Evolutionary conservation across 2,797 vertebrate genomes (phyloP).

Genomic region (Salarias fasciatus): DNA sequence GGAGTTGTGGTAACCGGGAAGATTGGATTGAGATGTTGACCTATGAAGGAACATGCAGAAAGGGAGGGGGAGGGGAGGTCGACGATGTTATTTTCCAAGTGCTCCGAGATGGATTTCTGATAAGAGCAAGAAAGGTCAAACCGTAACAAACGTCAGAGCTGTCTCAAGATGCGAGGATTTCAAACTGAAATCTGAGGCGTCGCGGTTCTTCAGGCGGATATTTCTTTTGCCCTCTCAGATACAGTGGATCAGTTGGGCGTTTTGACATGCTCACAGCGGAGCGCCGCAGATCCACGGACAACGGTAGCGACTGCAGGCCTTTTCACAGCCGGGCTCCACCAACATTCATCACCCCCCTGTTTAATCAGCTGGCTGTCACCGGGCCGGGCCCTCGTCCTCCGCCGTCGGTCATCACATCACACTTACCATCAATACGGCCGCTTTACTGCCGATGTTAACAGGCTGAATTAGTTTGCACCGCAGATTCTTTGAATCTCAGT

Average conservation of each 20-base stretch:
- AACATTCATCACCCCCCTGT: slow-evolving; percentile 66
- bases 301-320: slow-evolving; percentile 40
- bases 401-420: slow-evolving; percentile 57
- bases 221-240: neutral
- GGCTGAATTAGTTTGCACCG: slow-evolving; percentile 32
- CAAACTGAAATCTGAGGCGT: slow-evolving; percentile 7
- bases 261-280: slow-evolving; percentile 51
- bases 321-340: slow-evolving; percentile 53
- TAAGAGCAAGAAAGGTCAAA: slow-evolving; percentile 44
- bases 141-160: slow-evolving; percentile 29
- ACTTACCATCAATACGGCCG: slow-evolving; percentile 43
- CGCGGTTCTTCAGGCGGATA: neutral
- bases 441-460: slow-evolving; percentile 39
- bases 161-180: slow-evolving; percentile 27
- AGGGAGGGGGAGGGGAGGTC: neutral
- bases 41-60: slow-evolving; percentile 48
- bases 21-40: slow-evolving; percentile 59
- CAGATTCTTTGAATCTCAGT: slow-evolving; percentile 13
- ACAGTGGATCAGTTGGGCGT: slow-evolving; percentile 25
- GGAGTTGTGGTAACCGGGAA: slow-evolving; percentile 61
- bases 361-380: slow-evolving; percentile 75
- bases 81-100: slow-evolving; percentile 28
- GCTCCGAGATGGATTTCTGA: slow-evolving; percentile 34
- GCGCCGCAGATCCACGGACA: slow-evolving; percentile 35
- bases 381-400: slow-evolving; percentile 45